Conservation (phyloP, 2,113 vertebrate genomes). For the Calidris pygmaea region DNA sequence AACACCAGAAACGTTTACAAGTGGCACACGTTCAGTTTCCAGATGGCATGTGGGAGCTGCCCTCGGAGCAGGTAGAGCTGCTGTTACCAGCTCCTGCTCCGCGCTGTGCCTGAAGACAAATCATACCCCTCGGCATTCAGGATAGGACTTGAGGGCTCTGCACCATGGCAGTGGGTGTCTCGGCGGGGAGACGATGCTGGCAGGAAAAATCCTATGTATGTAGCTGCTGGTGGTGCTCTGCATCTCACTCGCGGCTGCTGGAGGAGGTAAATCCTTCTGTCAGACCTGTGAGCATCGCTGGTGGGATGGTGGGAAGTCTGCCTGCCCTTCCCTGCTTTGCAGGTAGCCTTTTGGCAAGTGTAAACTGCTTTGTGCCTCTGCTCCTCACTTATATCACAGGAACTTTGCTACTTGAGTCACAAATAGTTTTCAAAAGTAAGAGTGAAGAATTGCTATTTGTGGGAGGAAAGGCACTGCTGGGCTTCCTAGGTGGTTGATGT, state of each 20-base stretch:
- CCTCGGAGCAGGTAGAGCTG: not conserved
- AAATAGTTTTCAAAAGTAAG: fast-evolving
- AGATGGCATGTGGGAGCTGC: not conserved
- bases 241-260: not conserved
- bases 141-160: not conserved
- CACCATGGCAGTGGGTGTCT: not conserved
- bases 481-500: not conserved
- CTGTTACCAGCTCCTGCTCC: not conserved
- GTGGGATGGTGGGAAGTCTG: not conserved
- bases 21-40: not conserved
- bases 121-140: not conserved
- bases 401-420: not conserved
- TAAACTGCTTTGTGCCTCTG: not conserved
- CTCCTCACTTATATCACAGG: not conserved
- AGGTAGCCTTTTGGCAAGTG: not conserved
- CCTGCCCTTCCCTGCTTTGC: not conserved
- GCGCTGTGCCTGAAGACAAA: not conserved
- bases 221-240: not conserved
- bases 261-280: not conserved
- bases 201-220: not conserved
- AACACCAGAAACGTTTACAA: not conserved
- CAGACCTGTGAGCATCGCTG: not conserved
- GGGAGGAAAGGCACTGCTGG: not conserved
- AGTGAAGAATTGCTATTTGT: not conserved
- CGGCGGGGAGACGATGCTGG: not conserved